phyloP scores from a whole-genome alignment of 2,888 invertebrate species.

The Tenodera sinensis region DNA sequence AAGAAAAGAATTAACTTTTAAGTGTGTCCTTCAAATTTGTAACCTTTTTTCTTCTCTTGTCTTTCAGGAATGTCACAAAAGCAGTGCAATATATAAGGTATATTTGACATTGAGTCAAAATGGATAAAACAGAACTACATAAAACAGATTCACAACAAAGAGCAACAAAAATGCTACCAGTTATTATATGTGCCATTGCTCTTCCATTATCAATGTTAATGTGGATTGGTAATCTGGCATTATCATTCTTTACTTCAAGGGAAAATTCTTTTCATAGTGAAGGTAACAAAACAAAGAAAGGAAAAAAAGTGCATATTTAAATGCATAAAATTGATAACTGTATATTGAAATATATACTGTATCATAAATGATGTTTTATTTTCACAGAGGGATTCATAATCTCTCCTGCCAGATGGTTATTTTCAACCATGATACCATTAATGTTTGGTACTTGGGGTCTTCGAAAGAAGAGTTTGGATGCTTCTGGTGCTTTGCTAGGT shows the following conservation, averaged over 20 bases:
- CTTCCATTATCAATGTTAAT: slow-evolving; percentile 73
- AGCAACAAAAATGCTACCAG: slow-evolving; percentile 9
- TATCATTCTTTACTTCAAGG: slow-evolving; percentile 23
- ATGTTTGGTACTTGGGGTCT: slow-evolving; percentile 64
- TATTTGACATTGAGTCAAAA: not conserved
- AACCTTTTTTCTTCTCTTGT: not conserved
- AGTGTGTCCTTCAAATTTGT: too few relatives aligned
- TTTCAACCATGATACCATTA: slow-evolving; percentile 61
- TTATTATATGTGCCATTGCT: slow-evolving; percentile 48
- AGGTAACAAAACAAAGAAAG: not conserved
- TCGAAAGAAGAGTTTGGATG: slow-evolving; percentile 62
- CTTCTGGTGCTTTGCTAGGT: slow-evolving; percentile 67
- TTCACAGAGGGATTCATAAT: slow-evolving; percentile 56
- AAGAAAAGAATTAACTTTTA: too few relatives aligned
- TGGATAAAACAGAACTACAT: not conserved
- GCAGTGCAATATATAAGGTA: not conserved
- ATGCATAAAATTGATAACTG: slow-evolving; percentile 21
- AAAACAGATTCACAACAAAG: not conserved
- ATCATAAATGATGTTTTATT: slow-evolving; percentile 17
- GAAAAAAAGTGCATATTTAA: not conserved
- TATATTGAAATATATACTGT: too few relatives aligned
- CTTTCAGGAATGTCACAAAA: not conserved
- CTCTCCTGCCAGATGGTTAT: slow-evolving; percentile 64
- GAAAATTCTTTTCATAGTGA: slow-evolving; percentile 8
- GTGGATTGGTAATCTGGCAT: slow-evolving; percentile 70